A percentile compares a stretch with the other conserved stretches of the same genome.
phyloP scores from a whole-genome alignment of 2,797 vertebrate species.

The Argentina silus region DNA sequence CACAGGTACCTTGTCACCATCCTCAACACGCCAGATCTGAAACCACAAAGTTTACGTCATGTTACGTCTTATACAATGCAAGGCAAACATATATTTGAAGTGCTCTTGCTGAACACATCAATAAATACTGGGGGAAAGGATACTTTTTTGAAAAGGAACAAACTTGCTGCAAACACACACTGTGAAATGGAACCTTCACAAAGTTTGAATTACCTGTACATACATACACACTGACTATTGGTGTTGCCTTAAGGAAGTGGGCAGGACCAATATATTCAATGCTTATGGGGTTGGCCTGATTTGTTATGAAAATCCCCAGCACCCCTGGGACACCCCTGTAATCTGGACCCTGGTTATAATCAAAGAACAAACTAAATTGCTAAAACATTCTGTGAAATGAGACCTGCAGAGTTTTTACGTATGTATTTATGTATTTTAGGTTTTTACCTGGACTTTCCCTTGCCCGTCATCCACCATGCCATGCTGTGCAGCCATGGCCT shows the following conservation, averaged over 20 bases:
- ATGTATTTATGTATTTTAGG: constrained; percentile 7
- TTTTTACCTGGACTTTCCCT: constrained; percentile 75
- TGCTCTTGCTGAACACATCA: no score
- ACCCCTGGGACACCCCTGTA: not conserved
- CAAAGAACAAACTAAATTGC: not conserved
- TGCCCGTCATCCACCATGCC: constrained; percentile 84
- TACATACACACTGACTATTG: no score
- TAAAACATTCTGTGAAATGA: not conserved
- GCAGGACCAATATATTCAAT: no score
- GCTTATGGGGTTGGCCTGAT: not conserved
- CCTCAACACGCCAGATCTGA: constrained; percentile 81
- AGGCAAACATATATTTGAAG: no score
- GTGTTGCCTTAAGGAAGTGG: no score
- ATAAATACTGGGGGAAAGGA: no score
- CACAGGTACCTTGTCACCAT: constrained; percentile 60
- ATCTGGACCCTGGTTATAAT: no score
- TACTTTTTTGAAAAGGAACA: no score
- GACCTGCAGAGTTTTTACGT: not conserved
- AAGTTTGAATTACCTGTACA: no score
- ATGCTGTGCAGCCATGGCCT: constrained; percentile 81
- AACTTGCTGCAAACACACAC: no score
- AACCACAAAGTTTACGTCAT: not conserved
- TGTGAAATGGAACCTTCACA: no score
- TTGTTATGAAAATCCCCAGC: not conserved
- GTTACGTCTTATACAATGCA: no score